phyloP scores from a whole-genome alignment of 2,113 vertebrate species.

The Stegostoma tigrinum region DNA sequence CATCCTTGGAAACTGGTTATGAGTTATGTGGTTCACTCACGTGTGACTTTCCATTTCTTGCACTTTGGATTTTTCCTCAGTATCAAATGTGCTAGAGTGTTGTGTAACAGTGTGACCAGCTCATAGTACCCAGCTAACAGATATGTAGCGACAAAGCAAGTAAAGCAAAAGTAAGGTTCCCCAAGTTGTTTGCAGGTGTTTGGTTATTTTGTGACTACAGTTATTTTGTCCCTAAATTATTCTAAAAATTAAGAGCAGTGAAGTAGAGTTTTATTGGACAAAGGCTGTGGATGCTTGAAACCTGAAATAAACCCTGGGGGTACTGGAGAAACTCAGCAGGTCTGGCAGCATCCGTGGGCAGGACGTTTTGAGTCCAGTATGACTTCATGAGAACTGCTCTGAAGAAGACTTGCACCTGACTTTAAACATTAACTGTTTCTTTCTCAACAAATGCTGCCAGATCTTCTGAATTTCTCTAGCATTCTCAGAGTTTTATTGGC shows the following conservation, averaged over 20 bases:
- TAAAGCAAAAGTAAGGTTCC: neutral
- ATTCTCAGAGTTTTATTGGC: neutral
- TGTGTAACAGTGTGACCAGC: neutral
- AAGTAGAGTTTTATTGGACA: neutral
- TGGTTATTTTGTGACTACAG: neutral
- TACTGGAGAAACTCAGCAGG: too few species aligned
- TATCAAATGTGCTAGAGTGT: neutral
- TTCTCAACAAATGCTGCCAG: too few species aligned
- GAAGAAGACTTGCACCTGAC: too few species aligned
- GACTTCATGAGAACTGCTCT: too few species aligned
- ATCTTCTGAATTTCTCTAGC: too few species aligned
- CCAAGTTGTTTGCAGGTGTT: neutral
- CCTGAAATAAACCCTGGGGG: too few species aligned
- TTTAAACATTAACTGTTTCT: too few species aligned
- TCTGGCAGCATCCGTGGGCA: too few species aligned
- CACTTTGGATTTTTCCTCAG: neutral
- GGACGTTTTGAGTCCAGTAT: too few species aligned
- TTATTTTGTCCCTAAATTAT: conserved; percentile 2
- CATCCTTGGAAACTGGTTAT: neutral
- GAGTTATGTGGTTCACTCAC: neutral
- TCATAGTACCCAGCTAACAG: neutral
- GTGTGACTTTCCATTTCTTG: neutral
- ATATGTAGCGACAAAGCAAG: neutral
- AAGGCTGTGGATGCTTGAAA: too few species aligned
- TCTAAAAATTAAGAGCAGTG: neutral